These are phyloP conservation scores for Lordiphosa mommai DNA, from an alignment of 1,140 invertebrate species.

Conservation along the genomic window DNA sequence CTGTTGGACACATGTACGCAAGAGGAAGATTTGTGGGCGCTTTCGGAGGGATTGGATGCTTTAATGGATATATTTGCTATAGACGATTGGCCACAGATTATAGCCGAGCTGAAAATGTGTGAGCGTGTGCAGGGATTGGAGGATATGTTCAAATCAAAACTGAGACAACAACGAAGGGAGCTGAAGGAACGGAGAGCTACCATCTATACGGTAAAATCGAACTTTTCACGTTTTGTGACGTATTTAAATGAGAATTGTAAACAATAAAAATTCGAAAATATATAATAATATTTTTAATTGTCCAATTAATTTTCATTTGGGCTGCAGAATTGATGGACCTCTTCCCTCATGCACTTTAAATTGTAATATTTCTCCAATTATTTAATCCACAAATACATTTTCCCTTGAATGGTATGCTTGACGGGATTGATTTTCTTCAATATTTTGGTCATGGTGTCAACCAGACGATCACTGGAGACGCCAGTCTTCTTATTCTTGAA, in stretches of 20 bases:
- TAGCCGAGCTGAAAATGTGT: slow-evolving; percentile 83
- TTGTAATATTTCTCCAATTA: too few species aligned
- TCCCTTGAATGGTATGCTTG: slow-evolving; percentile 94
- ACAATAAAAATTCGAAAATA: slow-evolving; percentile 24
- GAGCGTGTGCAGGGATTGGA: slow-evolving; percentile 82
- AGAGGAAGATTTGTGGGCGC: slow-evolving; percentile 83
- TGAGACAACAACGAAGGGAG: slow-evolving; percentile 83
- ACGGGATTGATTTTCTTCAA: slow-evolving; percentile 96
- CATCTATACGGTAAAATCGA: slow-evolving; percentile 85
- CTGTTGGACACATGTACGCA: slow-evolving; percentile 41
- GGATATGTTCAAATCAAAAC: slow-evolving; percentile 84
- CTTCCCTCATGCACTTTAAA: too few species aligned
- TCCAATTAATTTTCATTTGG: too few species aligned
- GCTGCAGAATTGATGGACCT: too few species aligned
- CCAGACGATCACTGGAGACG: slow-evolving; percentile 92
- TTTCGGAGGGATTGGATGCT: slow-evolving; percentile 87
- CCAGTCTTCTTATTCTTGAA: slow-evolving; percentile 97
- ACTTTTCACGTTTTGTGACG: slow-evolving; percentile 86
- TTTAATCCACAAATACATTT: slow-evolving; percentile 90
- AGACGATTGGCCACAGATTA: slow-evolving; percentile 85
- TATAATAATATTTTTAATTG: too few species aligned
- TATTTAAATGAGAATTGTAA: slow-evolving; percentile 81
- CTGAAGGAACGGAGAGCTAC: slow-evolving; percentile 85
- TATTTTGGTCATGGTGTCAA: slow-evolving; percentile 95
- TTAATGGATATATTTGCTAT: slow-evolving; percentile 89